A percentile compares a stretch with the other conserved stretches of the same genome.
Evolutionary conservation across 2,113 vertebrate species (phyloP).

Genomic region (Eublepharis macularius): DNA sequence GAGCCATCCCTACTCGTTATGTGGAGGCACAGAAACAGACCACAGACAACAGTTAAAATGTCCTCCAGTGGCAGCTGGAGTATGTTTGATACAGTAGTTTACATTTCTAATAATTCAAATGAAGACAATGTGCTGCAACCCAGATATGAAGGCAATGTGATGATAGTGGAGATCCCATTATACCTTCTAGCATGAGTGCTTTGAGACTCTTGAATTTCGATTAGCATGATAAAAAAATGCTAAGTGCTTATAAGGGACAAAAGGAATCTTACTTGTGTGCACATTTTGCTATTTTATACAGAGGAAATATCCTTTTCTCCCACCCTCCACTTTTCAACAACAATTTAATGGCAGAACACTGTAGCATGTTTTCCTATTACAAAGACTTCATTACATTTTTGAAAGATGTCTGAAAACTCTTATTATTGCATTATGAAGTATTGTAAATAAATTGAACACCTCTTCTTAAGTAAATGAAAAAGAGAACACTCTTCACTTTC

Average conservation of each 20-base stretch:
- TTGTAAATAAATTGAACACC: conserved; percentile 18
- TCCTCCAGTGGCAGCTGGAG: background rate
- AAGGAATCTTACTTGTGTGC: background rate
- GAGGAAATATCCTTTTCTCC: background rate
- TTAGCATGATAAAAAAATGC: background rate
- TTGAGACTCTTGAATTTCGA: background rate
- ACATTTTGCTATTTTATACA: background rate
- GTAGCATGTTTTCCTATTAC: background rate
- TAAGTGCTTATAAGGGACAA: background rate
- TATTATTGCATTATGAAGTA: conserved; percentile 8
- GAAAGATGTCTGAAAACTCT: conserved; percentile 16
- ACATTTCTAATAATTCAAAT: background rate
- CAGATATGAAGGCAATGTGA: background rate
- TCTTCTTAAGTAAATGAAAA: conserved; percentile 23
- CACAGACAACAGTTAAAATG: background rate
- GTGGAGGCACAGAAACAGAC: background rate
- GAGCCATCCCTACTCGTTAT: background rate
- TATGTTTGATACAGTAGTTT: background rate
- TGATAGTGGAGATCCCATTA: background rate
- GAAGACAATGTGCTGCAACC: background rate
- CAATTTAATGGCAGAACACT: conserved; percentile 7
- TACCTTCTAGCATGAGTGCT: background rate
- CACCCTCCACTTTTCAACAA: background rate
- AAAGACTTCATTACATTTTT: conserved; percentile 24
- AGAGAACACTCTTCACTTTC: background rate